Conservation (phyloP, 2,797 vertebrate species). For the Sebastes vulpes region DNA sequence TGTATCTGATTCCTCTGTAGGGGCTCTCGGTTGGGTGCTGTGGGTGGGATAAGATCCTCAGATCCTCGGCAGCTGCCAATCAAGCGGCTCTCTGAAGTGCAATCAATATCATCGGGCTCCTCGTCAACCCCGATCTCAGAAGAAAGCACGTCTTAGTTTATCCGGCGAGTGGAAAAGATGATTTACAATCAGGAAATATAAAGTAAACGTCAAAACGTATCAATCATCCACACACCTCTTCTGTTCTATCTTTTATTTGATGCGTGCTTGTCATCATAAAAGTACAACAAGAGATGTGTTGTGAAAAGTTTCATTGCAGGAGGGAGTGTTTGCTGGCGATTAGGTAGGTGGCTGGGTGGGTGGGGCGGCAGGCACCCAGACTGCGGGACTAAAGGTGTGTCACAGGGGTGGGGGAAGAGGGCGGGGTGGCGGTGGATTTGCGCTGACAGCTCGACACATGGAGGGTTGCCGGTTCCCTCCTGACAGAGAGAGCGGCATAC, state of each 20-base stretch:
- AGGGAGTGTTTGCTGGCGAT: constrained; percentile 13
- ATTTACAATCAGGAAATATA: constrained; percentile 40
- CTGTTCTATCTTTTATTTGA: constrained; percentile 53
- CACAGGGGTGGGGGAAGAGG: constrained; percentile 48
- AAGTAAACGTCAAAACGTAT: constrained; percentile 54
- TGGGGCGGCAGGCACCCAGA: constrained; percentile 51
- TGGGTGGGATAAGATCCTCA: constrained; percentile 41
- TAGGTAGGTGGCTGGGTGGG: constrained; percentile 11
- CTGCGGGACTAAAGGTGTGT: constrained; percentile 77
- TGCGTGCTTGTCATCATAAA: constrained; percentile 18
- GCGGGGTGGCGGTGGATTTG: constrained; percentile 52
- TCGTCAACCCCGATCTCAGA: constrained; percentile 51
- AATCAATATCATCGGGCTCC: constrained; percentile 71
- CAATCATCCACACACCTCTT: constrained; percentile 41
- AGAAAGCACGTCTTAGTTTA: constrained; percentile 53
- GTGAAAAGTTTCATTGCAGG: constrained; percentile 41
- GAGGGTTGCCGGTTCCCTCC: constrained; percentile 69
- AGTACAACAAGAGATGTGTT: constrained; percentile 4
- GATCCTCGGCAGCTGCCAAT: constrained; percentile 78
- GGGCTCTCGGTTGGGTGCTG: constrained; percentile 45
- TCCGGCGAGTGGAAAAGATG: constrained; percentile 47
- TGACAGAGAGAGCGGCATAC: constrained; percentile 80
- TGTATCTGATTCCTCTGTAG: constrained; percentile 70
- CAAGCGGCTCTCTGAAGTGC: constrained; percentile 64
- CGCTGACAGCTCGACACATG: constrained; percentile 79